A percentile compares a stretch with the other conserved stretches of the same genome.
Evolutionary conservation across 2,113 vertebrate genomes (phyloP).

Genomic region (Tachysurus vachellii): DNA sequence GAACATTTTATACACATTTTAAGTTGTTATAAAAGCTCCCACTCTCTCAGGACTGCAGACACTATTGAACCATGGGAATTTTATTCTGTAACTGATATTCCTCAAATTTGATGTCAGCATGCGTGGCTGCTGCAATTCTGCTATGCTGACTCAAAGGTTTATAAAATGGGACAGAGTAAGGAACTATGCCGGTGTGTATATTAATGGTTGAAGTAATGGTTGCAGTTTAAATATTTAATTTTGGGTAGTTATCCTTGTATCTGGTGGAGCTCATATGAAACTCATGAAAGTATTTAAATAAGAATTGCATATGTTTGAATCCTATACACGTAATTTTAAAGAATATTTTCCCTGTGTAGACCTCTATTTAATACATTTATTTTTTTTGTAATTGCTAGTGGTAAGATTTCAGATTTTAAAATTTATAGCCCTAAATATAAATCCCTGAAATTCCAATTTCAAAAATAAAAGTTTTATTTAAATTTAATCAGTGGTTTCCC

Average conservation of each 20-base stretch:
- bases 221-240: background rate
- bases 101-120: constrained; percentile 19
- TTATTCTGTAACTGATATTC: constrained; percentile 35
- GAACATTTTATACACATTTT: constrained; percentile 49
- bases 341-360: background rate
- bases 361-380: background rate
- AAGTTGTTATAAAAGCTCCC: constrained; percentile 34
- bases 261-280: background rate
- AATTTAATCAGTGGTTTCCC: background rate
- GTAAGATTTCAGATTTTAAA: background rate
- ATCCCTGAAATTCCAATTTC: background rate
- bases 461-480: background rate
- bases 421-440: background rate
- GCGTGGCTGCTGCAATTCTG: constrained; percentile 21
- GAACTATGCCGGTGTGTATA: background rate
- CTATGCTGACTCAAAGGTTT: constrained; percentile 16
- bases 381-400: background rate
- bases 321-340: background rate
- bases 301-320: background rate
- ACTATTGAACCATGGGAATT: constrained; percentile 40
- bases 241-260: background rate
- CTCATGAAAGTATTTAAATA: background rate
- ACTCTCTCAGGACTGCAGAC: constrained; percentile 30
- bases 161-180: background rate
- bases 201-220: background rate